Conservation (phyloP, 2,888 invertebrate genomes). For the Drosophila aldrichi region DNA sequence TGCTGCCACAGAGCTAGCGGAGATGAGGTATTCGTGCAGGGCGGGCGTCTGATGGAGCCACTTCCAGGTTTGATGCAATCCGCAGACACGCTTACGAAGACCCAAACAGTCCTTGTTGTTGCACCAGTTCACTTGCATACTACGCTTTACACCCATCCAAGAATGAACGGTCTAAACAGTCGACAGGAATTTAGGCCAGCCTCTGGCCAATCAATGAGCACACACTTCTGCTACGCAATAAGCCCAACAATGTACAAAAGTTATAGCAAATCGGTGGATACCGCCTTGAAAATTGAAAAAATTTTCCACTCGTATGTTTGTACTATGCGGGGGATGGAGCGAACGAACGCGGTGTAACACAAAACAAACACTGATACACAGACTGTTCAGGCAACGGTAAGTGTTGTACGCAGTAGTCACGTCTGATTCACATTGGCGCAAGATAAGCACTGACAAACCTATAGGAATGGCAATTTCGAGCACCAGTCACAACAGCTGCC, state of each 20-base stretch:
- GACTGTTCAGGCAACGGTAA: constrained; percentile 15
- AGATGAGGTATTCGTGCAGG: constrained; percentile 94
- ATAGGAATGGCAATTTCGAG: constrained; percentile 36
- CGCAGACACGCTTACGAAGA: constrained; percentile 94
- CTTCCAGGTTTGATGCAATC: constrained; percentile 97
- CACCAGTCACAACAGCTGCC: constrained; percentile 12
- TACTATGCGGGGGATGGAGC: constrained; percentile 23
- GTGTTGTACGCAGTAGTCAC: constrained; percentile 42
- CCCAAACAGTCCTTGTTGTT: constrained; percentile 88
- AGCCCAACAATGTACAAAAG: constrained; percentile 10
- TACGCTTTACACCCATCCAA: constrained; percentile 84
- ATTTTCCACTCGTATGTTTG: constrained; percentile 80
- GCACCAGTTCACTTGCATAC: constrained; percentile 74
- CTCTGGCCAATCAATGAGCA: constrained; percentile 42
- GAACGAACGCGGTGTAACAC: constrained; percentile 36
- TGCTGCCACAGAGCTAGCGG: constrained; percentile 91
- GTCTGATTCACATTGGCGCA: constrained; percentile 55
- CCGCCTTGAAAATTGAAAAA: constrained; percentile 54
- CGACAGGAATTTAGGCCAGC: constrained; percentile 50
- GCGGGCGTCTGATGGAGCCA: constrained; percentile 96
- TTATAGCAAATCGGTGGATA: constrained; percentile 19
- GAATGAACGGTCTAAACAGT: constrained; percentile 24
- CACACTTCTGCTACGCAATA: constrained; percentile 34
- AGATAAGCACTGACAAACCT: constrained; percentile 59
- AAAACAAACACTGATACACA: constrained; percentile 55